Percentiles rank a stretch among this genome's conserved stretches.
Evolutionary conservation across 2,888 invertebrate species (phyloP).

Genomic region (Apomyelois bistriatella): DNA sequence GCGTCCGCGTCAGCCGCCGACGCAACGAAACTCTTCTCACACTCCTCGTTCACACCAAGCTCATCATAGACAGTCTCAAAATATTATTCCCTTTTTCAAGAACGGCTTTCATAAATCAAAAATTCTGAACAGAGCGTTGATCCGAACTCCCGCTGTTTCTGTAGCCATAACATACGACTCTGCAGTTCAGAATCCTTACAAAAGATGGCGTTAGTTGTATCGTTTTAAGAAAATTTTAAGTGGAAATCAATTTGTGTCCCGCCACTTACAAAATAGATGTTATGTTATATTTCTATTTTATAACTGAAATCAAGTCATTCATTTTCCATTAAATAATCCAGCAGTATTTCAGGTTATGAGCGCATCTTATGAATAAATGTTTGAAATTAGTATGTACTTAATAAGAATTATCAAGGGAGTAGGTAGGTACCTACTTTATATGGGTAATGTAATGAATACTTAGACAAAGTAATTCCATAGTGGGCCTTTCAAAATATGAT

Average conservation of each 20-base stretch:
- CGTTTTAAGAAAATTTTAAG: constrained; percentile 8
- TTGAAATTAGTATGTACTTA: constrained; percentile 14
- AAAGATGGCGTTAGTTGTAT: constrained; percentile 40
- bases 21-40: constrained; percentile 52
- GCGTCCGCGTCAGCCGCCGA: constrained; percentile 63
- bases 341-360: constrained; percentile 8
- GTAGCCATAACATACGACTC: constrained; percentile 9
- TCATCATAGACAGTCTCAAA: constrained; percentile 24
- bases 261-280: constrained; percentile 3
- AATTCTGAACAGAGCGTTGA: constrained; percentile 1
- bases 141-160: constrained; percentile 11
- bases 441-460: too few relatives aligned
- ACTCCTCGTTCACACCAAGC: too few relatives aligned
- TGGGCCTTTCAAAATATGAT: background rate
- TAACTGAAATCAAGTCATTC: constrained; percentile 8
- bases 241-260: constrained; percentile 11
- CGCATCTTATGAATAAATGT: constrained; percentile 15
- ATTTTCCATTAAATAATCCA: background rate
- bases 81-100: constrained; percentile 11
- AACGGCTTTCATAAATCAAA: constrained; percentile 14
- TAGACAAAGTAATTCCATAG: background rate
- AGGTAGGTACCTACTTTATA: background rate
- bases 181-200: background rate
- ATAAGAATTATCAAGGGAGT: constrained; percentile 8
- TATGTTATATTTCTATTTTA: constrained; percentile 4